Conservation (phyloP, 2,888 invertebrate genomes). For the Halictus quadricinctus region DNA sequence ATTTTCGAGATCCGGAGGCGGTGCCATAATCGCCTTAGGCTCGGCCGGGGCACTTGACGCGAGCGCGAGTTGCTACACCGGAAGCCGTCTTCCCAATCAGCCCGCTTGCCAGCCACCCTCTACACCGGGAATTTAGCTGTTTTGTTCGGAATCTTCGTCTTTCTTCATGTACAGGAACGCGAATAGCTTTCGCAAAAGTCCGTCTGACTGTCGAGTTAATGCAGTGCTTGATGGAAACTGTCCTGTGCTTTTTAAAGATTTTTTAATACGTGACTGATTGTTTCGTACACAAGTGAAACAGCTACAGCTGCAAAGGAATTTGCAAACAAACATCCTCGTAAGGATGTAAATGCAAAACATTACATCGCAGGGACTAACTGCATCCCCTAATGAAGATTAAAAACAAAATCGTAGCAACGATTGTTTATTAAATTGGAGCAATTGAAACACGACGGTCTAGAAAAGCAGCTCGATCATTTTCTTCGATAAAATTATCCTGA, state of each 20-base stretch:
- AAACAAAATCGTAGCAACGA: not conserved
- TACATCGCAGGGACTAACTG: not conserved
- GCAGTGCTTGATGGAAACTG: not conserved
- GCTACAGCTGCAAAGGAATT: no score
- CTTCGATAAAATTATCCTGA: not conserved
- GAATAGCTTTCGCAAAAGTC: not conserved
- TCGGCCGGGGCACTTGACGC: conserved; percentile 36
- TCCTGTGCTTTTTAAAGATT: not conserved
- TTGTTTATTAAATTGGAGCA: not conserved
- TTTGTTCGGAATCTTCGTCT: not conserved
- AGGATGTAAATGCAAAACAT: no score
- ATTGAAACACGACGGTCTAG: not conserved
- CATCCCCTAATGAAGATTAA: not conserved
- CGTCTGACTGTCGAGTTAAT: not conserved
- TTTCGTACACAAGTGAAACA: no score
- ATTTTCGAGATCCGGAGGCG: conserved; percentile 56
- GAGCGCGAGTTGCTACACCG: not conserved
- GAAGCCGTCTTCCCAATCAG: conserved; percentile 12
- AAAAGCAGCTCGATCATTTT: not conserved
- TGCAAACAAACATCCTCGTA: no score
- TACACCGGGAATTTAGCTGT: not conserved
- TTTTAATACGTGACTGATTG: not conserved
- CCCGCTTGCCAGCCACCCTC: not conserved
- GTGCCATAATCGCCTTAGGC: conserved; percentile 60
- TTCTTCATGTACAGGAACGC: not conserved